Percentiles rank a stretch among this genome's conserved stretches.
These are phyloP conservation scores for Protodeltote pygarga DNA, from an alignment of 2,888 invertebrate species.

Conservation along the genomic window DNA sequence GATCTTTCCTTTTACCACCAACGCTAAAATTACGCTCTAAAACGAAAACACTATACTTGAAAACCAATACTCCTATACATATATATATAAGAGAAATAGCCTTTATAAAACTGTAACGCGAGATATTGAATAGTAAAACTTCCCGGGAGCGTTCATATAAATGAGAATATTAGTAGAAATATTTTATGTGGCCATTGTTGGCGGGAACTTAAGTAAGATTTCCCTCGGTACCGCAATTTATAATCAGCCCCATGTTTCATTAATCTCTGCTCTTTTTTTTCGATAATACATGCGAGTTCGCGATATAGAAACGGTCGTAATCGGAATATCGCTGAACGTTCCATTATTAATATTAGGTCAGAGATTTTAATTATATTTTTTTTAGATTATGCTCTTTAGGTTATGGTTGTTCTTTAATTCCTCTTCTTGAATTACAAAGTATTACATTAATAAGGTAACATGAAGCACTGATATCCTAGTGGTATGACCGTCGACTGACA, in stretches of 20 bases:
- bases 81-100: constrained; percentile 26
- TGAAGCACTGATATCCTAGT: too few relatives aligned
- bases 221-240: constrained; percentile 73
- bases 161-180: constrained; percentile 68
- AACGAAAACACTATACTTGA: constrained; percentile 32
- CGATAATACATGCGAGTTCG: constrained; percentile 55
- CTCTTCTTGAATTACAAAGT: too few relatives aligned
- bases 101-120: constrained; percentile 54
- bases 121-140: constrained; percentile 65
- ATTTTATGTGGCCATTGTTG: constrained; percentile 73
- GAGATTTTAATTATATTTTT: background rate
- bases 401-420: too few relatives aligned
- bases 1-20: constrained; percentile 31
- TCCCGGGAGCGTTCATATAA: constrained; percentile 58
- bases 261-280: constrained; percentile 61
- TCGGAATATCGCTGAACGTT: background rate
- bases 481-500: too few relatives aligned
- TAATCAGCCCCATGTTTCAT: constrained; percentile 74
- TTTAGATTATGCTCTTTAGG: too few relatives aligned
- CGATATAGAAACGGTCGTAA: constrained; percentile 12
- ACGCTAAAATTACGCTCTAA: constrained; percentile 29
- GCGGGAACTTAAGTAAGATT: constrained; percentile 75
- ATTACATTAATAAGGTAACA: too few relatives aligned
- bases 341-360: background rate
- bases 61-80: constrained; percentile 23